Evolutionary conservation across 1,140 invertebrate genomes (phyloP).

Genomic region (Gonioctena quinquepunctata): DNA sequence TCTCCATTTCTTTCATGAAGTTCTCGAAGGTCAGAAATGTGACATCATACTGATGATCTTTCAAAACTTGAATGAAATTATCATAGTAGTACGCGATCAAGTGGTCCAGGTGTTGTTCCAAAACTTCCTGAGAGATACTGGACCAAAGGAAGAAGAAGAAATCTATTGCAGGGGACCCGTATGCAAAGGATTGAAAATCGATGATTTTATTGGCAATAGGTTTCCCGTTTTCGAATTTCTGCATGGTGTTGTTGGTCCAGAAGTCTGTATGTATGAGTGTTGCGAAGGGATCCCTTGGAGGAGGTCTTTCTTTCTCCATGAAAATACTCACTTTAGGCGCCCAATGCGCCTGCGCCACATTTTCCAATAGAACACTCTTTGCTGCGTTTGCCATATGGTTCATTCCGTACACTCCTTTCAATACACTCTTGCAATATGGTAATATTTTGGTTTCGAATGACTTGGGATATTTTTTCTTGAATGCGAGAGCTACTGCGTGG

Average conservation of each 20-base stretch:
- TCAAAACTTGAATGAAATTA: constrained; percentile 19
- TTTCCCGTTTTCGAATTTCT: constrained; percentile 53
- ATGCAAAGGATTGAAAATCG: constrained; percentile 64
- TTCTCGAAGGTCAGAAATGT: not conserved
- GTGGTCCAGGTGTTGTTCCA: constrained; percentile 51
- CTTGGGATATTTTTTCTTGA: constrained; percentile 54
- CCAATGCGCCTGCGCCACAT: constrained; percentile 37
- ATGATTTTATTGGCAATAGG: constrained; percentile 61
- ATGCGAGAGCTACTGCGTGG: constrained; percentile 61
- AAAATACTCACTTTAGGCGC: not conserved
- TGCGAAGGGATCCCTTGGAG: constrained; percentile 54
- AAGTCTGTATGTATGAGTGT: constrained; percentile 62
- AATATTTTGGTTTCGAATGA: constrained; percentile 52
- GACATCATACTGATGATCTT: constrained; percentile 11
- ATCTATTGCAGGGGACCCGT: constrained; percentile 59
- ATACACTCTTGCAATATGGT: constrained; percentile 35
- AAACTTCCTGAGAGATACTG: constrained; percentile 53
- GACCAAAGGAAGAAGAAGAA: constrained; percentile 61
- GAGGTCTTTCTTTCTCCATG: not conserved
- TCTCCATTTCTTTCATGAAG: constrained; percentile 29
- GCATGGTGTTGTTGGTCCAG: constrained; percentile 66
- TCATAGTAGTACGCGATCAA: constrained; percentile 58
- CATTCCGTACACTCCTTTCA: constrained; percentile 36
- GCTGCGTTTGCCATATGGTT: constrained; percentile 40
- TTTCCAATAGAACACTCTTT: constrained; percentile 43